Evolutionary conservation across 2,888 invertebrate species (phyloP).

Genomic region (Tupiocoris notatus): DNA sequence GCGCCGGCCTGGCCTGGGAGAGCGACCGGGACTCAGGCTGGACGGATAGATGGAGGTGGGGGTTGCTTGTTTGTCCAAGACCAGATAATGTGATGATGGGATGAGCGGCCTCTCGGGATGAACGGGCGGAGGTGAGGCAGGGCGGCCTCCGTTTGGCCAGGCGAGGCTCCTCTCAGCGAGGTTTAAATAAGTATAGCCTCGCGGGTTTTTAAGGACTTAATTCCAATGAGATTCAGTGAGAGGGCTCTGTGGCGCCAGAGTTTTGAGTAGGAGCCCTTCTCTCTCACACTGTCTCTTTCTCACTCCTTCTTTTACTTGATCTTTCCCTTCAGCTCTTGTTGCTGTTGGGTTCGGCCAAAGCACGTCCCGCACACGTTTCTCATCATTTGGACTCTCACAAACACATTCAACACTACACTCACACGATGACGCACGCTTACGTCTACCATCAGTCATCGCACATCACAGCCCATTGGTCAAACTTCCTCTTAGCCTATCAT

Average conservation of each 20-base stretch:
- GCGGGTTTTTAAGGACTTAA: conserved; percentile 40
- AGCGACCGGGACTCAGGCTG: not conserved
- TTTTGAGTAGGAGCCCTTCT: conserved; percentile 20
- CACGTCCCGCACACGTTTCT: not conserved
- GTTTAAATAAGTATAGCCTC: conserved; percentile 40
- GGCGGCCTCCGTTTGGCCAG: not conserved
- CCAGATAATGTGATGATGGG: conserved; percentile 14
- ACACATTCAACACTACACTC: not conserved
- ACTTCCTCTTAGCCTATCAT: conserved; percentile 24
- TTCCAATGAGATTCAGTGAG: conserved; percentile 34
- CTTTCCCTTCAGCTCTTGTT: too few species aligned
- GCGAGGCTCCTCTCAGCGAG: conserved; percentile 16
- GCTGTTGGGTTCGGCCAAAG: not conserved
- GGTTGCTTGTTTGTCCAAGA: conserved; percentile 36
- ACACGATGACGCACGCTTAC: not conserved
- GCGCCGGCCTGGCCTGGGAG: conserved; percentile 17
- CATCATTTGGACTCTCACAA: not conserved
- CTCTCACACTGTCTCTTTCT: conserved; percentile 21
- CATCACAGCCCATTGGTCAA: conserved; percentile 36
- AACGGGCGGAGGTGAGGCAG: not conserved
- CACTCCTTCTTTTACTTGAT: not conserved
- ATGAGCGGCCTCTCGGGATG: conserved; percentile 2
- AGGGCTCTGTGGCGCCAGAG: conserved; percentile 32
- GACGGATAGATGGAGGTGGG: not conserved
- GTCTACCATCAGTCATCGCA: not conserved